Base-by-base conservation (phyloP, 2,888 invertebrate species). In the Formica aserva region DNA sequence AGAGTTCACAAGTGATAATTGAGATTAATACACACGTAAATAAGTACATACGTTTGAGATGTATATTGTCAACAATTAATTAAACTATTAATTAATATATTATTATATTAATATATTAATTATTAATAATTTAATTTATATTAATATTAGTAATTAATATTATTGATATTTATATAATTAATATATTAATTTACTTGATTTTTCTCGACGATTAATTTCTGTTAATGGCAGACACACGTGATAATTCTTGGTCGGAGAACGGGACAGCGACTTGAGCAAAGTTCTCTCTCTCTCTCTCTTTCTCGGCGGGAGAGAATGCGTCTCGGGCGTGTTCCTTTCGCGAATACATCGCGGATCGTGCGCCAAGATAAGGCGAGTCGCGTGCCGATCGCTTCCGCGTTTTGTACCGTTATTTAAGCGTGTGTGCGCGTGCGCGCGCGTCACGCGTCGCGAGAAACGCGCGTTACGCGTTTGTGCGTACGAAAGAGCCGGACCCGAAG, bases 351-450 rank as follows among this genome's bases (percentile, higher is more conserved):
- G 60, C 69, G 85, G 84, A 84, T 83, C 74, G 80, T 78, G 75
- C 77, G 78, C 52, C 35, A 63, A 85, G 88, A 90, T 90, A 90
- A 88, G 82, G 80, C 62, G 82, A 90, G 90, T 90, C 91, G 91
- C 91, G 91, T 90, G 90, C 88, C 89, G 84, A 90, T 89, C 88
- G 90, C 90, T 90, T 90, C 90, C 90, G 90, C 86, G 85, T 90
- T 91, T 91, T 78, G 76, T 87, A 88, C 89, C 88, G 87, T 89
- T 91, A 89, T 87, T 89, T 52, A n/a, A 52, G 86, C 72, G 65
- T 60, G n/a, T 22, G 26, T 15, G 32, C 18, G 29, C 29, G 81
- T 74, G 29, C 29, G 81, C 77, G 29, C 52, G 57, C 35, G 35
- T 35, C 35, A 35, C 35, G 35, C 35, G 35, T 35, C 35, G 35